Conservation (phyloP, 2,888 invertebrate genomes). For the Microctonus aethiopoides region DNA sequence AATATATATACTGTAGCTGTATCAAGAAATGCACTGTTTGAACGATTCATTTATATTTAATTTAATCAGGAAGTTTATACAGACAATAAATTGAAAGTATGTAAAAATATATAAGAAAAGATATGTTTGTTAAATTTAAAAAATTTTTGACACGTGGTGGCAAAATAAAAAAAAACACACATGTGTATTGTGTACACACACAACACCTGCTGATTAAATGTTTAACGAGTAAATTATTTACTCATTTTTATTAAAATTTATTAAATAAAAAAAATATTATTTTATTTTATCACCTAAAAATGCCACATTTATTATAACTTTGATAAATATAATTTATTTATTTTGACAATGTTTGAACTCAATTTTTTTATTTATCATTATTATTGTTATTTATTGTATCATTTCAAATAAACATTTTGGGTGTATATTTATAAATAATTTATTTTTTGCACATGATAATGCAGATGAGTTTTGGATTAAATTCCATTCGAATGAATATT, state of each 20-base stretch:
- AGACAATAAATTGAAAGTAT: neutral
- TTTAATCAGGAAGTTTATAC: neutral
- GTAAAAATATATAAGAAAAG: neutral
- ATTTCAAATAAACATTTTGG: neutral
- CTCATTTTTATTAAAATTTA: constrained; percentile 40
- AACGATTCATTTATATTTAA: neutral
- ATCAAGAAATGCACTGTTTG: neutral
- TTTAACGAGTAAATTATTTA: constrained; percentile 44
- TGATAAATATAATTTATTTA: neutral
- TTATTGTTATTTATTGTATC: neutral
- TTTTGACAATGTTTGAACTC: neutral
- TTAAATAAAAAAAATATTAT: constrained; percentile 28
- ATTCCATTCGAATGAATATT: neutral
- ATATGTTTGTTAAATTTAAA: neutral
- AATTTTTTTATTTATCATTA: neutral
- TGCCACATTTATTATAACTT: neutral
- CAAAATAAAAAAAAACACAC: constrained; percentile 22
- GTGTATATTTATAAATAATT: too few species aligned
- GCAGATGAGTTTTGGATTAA: too few species aligned
- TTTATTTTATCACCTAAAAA: neutral
- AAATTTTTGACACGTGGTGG: constrained; percentile 9
- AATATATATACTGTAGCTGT: neutral
- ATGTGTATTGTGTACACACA: too few species aligned
- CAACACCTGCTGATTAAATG: constrained; percentile 40
- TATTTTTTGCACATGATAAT: too few species aligned